Evolutionary conservation across 2,888 invertebrate genomes (phyloP), one percentile per base, ranked within the genome.

Genomic region (Cerceris rybyensis): DNA sequence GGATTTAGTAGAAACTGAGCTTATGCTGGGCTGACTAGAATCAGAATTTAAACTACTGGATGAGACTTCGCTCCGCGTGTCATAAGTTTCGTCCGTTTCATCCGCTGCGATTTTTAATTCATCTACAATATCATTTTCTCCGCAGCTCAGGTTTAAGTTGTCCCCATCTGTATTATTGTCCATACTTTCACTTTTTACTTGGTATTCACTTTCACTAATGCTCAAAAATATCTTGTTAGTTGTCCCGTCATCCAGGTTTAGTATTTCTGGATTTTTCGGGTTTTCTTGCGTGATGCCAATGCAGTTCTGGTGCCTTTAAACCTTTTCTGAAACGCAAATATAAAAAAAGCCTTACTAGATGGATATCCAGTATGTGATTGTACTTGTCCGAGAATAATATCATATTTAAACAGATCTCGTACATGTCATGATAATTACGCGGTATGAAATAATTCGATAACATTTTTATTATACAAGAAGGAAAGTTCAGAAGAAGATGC

Each of bases 41-140:
- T 93, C 93, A 5, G 90, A 89, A 71, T 94, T 94, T 80, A 95
- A 95, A 85, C 96, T 95, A 59, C 96, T 96, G 81, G 97, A 97
- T 65, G 97, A 97, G 43, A 98, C 97, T 93, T 98, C 98, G 92
- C 98, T 98, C 11, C 97, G 94, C 2, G 97, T 97, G 91, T 97
- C 97, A 89, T 96, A 97, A 87, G 95, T 94, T 88, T 94, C 95
- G 75, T 94, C 95, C 88, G 96, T 96, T 83, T 94, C 95, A 75
- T 94, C 95, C 88, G 96, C 96, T 83, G 95, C 96, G 80, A 96
- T 95, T 91, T 97, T 96, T 80, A 96, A 93, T 91, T 97, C 96
- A 90, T 97, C 96, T 59, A 96, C 96, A 91, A 96, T 96, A 92
- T 96, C 96, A 70, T 92, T 92, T 59, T 92, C 92, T 41, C 91